Percentiles rank a stretch among this genome's conserved stretches.
Conservation (phyloP, 2,888 invertebrate species). For the Pyrrhosoma nymphula region DNA sequence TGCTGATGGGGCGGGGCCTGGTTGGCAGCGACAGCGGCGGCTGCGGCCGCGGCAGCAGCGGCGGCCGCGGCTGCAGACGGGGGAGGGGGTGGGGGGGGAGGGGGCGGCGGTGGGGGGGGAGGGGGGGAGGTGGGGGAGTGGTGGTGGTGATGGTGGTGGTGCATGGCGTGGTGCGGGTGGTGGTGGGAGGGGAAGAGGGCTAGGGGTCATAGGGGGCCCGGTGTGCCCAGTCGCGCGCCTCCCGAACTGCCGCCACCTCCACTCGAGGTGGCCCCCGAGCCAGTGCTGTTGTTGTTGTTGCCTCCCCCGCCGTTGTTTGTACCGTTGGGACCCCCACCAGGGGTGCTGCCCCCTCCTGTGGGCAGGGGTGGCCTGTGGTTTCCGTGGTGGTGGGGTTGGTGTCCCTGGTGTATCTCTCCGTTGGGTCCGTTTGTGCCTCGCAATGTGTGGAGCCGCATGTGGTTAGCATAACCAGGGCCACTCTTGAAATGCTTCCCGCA, state of each 20-base stretch:
- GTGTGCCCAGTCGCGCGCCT: constrained; percentile 47
- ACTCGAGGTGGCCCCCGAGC: not conserved
- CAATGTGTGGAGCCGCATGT: constrained; percentile 68
- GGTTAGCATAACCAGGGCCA: constrained; percentile 66
- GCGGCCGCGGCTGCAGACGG: not conserved
- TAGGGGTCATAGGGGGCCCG: constrained; percentile 66
- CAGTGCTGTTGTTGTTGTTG: constrained; percentile 11
- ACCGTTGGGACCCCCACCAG: constrained; percentile 51
- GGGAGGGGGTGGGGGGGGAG: not conserved
- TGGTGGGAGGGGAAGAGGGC: constrained; percentile 66
- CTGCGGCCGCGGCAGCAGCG: not conserved
- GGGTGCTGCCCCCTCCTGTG: constrained; percentile 49
- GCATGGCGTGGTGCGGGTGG: constrained; percentile 63
- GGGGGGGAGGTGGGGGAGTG: constrained; percentile 33
- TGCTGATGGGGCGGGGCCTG: constrained; percentile 30
- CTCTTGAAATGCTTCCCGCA: constrained; percentile 66
- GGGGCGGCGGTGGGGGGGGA: not conserved
- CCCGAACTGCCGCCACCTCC: not conserved
- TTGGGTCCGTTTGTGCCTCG: constrained; percentile 55
- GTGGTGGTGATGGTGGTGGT: constrained; percentile 59
- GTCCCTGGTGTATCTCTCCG: constrained; percentile 49
- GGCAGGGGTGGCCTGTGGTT: constrained; percentile 54
- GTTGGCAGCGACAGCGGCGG: not conserved
- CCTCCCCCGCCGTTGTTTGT: constrained; percentile 50
- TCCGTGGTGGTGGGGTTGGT: constrained; percentile 50